phyloP scores from a whole-genome alignment of 2,888 invertebrate species.

The Hydrotaea diabolus region DNA sequence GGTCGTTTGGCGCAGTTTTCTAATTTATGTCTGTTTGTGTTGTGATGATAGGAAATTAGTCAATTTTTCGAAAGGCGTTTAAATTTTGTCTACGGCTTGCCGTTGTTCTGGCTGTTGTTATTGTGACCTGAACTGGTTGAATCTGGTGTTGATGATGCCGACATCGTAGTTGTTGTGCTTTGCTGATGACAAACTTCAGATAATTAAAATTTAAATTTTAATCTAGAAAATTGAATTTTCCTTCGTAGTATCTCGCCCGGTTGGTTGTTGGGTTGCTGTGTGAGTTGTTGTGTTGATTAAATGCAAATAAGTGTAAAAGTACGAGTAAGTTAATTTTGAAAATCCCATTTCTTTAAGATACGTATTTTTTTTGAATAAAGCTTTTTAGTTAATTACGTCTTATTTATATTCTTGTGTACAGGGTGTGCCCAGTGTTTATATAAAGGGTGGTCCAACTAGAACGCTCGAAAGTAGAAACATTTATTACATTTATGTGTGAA shows the following conservation, averaged over 20 bases:
- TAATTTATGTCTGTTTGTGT: conserved; percentile 43
- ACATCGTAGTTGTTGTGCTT: conserved; percentile 31
- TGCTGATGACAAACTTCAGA: conserved; percentile 38
- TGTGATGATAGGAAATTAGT: conserved; percentile 59
- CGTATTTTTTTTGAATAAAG: not conserved
- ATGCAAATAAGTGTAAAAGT: conserved; percentile 30
- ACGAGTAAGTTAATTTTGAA: conserved; percentile 40
- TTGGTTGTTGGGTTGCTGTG: conserved; percentile 2
- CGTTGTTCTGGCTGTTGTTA: not conserved
- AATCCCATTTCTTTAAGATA: conserved; percentile 10
- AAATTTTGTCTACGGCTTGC: conserved; percentile 11
- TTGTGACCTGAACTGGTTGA: not conserved
- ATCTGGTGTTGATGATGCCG: conserved; percentile 18
- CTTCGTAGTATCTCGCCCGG: not conserved
- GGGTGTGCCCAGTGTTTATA: too few relatives aligned
- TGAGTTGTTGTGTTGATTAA: conserved; percentile 26
- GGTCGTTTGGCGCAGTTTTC: conserved; percentile 6
- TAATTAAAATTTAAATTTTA: conserved; percentile 59
- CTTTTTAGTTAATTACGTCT: not conserved
- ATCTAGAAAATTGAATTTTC: conserved; percentile 49
- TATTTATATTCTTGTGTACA: too few relatives aligned
- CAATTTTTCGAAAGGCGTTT: conserved; percentile 38
- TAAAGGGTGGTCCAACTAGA: too few relatives aligned
- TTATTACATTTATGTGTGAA: too few relatives aligned
- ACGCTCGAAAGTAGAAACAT: too few relatives aligned